Base-by-base conservation (phyloP, 2,113 vertebrate genomes). In the Lates calcarifer region DNA sequence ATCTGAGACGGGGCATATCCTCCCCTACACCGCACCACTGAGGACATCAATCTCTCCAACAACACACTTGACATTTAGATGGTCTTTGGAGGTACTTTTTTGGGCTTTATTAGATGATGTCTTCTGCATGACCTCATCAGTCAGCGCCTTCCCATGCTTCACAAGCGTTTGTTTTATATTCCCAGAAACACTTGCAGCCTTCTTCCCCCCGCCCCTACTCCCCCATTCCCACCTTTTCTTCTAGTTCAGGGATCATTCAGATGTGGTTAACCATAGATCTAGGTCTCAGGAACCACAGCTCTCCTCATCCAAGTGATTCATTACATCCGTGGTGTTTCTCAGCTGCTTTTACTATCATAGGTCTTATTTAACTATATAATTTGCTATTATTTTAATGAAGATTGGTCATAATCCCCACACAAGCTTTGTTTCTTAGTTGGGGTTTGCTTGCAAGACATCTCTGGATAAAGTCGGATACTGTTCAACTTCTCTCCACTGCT, bases 211-310 rank as follows among this genome's bases (percentile, higher is more conserved):
- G 13, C 41, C 76, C 33, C 43, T 26, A 1, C 43, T 10, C 51
- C 75, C 80, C 79, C 73, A 4, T 73, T 70, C 63, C 81, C 67
- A 82, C 79, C 78, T 82, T 79, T 79, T 79, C 67, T 77, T 68
- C 78, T 84, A 57, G 57, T 80, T 83, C 67, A 55, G 74, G 78
- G 82, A 68, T 85, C 77, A 49, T 69, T 91, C 76, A 87, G 86
- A 92, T 91, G 92, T 90, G 89, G 91, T 93, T 91, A 87, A 94
- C 83, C 83, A 35, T 58, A 80, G 88, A 90, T 94, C 89, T 77
- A 90, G 87, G 73, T 89, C 86, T 77, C 76, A 66, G 82, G 75
- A 88, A 79, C 81, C 55, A 9, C 84, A 71, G 41, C 72, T 62
- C 68, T 77, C 89, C 72, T 66, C 24, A 1, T 89, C 88, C 79